Percentiles rank a stretch among this genome's conserved stretches.
Conservation (phyloP, 2,888 invertebrate species). For the Agrypnus murinus region DNA sequence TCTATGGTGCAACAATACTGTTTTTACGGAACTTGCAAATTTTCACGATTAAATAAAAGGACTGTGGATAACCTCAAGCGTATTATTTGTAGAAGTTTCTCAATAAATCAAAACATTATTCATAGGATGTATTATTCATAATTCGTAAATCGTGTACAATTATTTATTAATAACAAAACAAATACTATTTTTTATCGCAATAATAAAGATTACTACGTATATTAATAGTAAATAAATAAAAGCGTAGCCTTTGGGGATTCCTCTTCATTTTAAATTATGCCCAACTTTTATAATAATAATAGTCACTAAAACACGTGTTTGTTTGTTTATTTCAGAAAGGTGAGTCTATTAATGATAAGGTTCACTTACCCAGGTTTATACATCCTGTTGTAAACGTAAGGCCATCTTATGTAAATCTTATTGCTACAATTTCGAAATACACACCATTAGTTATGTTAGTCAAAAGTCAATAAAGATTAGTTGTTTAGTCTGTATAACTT, state of each 20-base stretch:
- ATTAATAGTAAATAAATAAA: not conserved
- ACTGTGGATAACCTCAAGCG: too few relatives aligned
- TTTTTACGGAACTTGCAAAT: too few relatives aligned
- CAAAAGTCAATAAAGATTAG: slow-evolving; percentile 31
- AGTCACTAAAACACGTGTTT: slow-evolving; percentile 29
- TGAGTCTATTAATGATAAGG: slow-evolving; percentile 34
- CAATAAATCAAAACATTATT: not conserved
- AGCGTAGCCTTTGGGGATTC: slow-evolving; percentile 17
- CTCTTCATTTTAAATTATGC: not conserved
- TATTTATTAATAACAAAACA: too few relatives aligned
- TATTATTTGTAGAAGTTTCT: not conserved
- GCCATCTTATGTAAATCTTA: slow-evolving; percentile 43
- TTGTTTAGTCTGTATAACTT: not conserved
- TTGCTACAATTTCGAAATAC: slow-evolving; percentile 41
- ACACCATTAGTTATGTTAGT: slow-evolving; percentile 15
- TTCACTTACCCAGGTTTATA: slow-evolving; percentile 40
- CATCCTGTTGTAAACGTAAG: slow-evolving; percentile 33
- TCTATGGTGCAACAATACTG: too few relatives aligned
- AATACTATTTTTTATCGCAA: too few relatives aligned
- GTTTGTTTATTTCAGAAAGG: slow-evolving; percentile 27
- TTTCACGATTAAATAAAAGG: too few relatives aligned
- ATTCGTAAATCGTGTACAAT: not conserved
- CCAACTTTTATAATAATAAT: slow-evolving; percentile 3
- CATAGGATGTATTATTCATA: not conserved
- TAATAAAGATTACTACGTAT: not conserved